Conservation (phyloP, 2,113 vertebrate species). For the Collichthys lucidus region DNA sequence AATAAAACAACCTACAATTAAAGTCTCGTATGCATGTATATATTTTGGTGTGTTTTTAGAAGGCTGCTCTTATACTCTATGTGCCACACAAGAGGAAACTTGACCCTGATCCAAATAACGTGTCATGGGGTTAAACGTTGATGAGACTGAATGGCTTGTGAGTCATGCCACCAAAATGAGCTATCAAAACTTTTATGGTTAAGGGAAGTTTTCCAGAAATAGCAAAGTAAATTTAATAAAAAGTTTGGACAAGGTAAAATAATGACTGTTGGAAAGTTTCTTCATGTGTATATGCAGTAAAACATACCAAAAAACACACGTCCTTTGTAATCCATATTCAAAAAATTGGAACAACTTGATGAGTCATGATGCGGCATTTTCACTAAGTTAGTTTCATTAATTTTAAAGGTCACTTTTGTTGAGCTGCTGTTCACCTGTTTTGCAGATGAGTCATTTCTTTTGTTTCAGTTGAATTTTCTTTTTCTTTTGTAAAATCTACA, state of each 20-base stretch:
- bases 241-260: not conserved
- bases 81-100: not conserved
- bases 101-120: not conserved
- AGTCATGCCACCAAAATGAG: not conserved
- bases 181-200: not conserved
- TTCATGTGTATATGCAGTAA: not conserved
- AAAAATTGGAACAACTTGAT: not conserved
- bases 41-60: not conserved
- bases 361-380: not conserved
- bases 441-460: constrained; percentile 34
- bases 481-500: not conserved
- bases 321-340: not conserved
- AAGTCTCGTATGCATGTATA: not conserved
- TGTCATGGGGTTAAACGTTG: constrained; percentile 21
- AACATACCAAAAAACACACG: not conserved
- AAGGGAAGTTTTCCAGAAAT: not conserved
- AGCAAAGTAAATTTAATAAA: not conserved
- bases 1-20: not conserved
- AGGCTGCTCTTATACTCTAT: not conserved
- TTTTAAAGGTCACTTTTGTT: constrained; percentile 8
- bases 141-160: constrained; percentile 5
- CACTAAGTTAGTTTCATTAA: not conserved
- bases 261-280: not conserved
- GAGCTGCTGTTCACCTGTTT: not conserved
- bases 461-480: not conserved